These are phyloP conservation scores for Parazoanthus atlanticus DNA, from an alignment of 92 coral and sea anemone species.

Conservation along the genomic window DNA sequence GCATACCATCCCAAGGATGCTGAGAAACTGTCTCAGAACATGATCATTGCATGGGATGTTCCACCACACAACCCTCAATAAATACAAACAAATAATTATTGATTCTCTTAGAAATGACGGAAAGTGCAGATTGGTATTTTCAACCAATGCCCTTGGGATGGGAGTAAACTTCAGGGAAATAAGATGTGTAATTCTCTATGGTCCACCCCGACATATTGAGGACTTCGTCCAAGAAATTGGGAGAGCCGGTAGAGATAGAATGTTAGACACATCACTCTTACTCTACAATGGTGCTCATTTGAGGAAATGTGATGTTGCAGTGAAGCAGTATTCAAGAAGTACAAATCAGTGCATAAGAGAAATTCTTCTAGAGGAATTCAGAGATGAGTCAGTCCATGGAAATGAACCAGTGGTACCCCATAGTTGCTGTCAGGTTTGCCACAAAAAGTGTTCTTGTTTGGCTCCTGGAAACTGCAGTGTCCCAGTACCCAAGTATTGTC, in stretches of 20 bases:
- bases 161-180: conserved; percentile 43
- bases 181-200: conserved; percentile 42
- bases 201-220: conserved; percentile 49
- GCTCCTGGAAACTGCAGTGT: too few species aligned
- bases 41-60: conserved; percentile 56
- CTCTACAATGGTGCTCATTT: conserved; percentile 37
- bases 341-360: conserved; percentile 23
- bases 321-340: conserved; percentile 40
- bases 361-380: conserved; percentile 47
- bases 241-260: conserved; percentile 46
- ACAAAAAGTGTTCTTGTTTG: conserved; percentile 34
- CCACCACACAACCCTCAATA: conserved; percentile 47
- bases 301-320: conserved; percentile 38
- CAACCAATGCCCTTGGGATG: conserved; percentile 71
- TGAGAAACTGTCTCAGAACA: conserved; percentile 21
- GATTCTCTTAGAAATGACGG: conserved; percentile 35
- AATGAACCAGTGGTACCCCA: not conserved
- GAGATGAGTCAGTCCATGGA: not conserved
- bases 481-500: too few species aligned
- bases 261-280: conserved; percentile 2
- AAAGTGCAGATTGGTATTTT: conserved; percentile 63
- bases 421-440: conserved; percentile 49
- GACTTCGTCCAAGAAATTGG: conserved; percentile 62
- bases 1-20: conserved; percentile 31
- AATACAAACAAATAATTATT: conserved; percentile 20